Base-by-base conservation (phyloP, 2,888 invertebrate species). In the Emmelina monodactyla region DNA sequence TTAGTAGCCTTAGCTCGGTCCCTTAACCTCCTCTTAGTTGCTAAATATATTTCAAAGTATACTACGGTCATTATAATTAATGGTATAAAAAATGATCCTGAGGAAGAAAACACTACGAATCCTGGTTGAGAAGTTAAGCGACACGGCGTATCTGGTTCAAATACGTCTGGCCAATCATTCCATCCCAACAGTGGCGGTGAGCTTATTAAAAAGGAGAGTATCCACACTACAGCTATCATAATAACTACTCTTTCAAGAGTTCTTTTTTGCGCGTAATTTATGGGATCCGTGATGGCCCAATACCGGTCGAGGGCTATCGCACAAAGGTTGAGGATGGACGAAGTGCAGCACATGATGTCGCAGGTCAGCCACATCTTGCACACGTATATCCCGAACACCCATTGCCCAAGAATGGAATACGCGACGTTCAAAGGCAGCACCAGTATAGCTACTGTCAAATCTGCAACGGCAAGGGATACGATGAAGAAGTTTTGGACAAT, bases 401-500 rank as follows among this genome's bases (percentile, higher is more conserved):
- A 97, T 58, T 89, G 85, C 41, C 95, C 94, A 19, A 94, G 79
- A 35, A 97, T 88, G 9, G 91, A 89, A 64, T 96, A 94, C 32
- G 92, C 92, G 28, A 97, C 93, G 72, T 95, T 96, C 50, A 97
- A 85, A 5, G 97, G 97, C 76, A 97, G 84, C 30, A 95, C 94
- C 40, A 94, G 80, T 40, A 94, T 85, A 13, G 94, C 94, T 9
- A 95, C 94, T 1, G 93, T 93, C 41, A 94, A 79, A 68, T 97
- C 97, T 2, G 96, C 95, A 13, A 95, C 93, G 1, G 97, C 97
- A 47, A 97, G 72, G 2, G 95, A 96, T 1, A 97, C 95, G 51
- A 97, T 93, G 75, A 97, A 96, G 75, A 96, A 97, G 71, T 97
- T 97, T 63, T 96, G 97, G 16, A 94, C 95, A 50, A 93, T 94